Evolutionary conservation across 2,113 vertebrate genomes (phyloP), one percentile per base, ranked within the genome.

Genomic region (Pangasianodon gigas): DNA sequence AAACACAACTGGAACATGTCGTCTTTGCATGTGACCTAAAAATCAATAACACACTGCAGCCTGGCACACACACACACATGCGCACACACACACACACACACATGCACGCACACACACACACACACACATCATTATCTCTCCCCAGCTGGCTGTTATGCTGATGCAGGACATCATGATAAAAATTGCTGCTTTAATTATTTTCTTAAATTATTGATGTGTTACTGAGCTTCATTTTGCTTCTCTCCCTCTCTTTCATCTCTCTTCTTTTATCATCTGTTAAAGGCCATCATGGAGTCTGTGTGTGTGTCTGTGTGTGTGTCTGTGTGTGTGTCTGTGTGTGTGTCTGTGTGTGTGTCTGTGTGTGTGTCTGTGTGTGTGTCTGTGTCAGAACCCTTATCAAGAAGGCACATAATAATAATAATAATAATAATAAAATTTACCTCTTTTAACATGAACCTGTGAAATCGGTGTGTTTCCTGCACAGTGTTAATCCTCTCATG

Each of bases 131-230:
- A 37, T 21, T 77, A 32, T 60, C 37, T 44, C 46, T 52, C 60
- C 58, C 71, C 18, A 71, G 85, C 71, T 89, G 84, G 14, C 77
- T 89, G 90, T 56, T 82, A 62, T 51, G 46, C 67, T 75, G 52
- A 86, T 89, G 58, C 74, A 84, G 87, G 75, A 89, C 77, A 90
- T 90, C 82, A 85, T 92, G 84, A 60, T 87, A 88, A 44, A 88
- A 86, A 87, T 92, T 87, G 87, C 89, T 71, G 89, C 62, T 87
- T 90, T 90, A 54, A 91, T 93, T 84, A 93, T 92, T 82, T 74
- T 89, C 77, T 87, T 71, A 51, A 86, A 91, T 93, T 89, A 89
- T 92, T 90, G 46, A 79, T 79, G 26, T 71, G 26, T 75, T 89
- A 51, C 51, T 67, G 5, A 80, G 69, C 26, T 83, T 9, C 65